A percentile compares a stretch with the other conserved stretches of the same genome.
Conservation (phyloP, 2,113 vertebrate genomes). For the Pelmatolapia mariae region DNA sequence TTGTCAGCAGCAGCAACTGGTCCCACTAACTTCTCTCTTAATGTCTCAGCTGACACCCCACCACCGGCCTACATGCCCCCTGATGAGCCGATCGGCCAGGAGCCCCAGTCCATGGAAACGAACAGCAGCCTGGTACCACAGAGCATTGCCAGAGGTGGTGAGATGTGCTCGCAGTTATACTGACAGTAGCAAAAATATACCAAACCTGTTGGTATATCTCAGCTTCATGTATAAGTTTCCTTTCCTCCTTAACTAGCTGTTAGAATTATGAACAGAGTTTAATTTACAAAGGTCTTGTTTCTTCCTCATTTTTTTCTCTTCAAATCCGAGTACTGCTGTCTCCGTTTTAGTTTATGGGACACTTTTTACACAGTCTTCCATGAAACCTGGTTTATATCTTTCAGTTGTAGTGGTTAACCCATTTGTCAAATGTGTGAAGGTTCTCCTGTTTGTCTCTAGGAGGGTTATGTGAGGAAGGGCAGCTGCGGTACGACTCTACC, state of each 20-base stretch:
- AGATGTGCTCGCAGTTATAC: neutral
- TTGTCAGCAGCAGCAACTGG: conserved; percentile 57
- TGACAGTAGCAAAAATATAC: neutral
- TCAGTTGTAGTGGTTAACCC: neutral
- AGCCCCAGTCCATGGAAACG: conserved; percentile 94
- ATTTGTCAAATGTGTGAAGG: neutral
- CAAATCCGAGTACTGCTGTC: neutral
- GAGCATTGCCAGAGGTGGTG: conserved; percentile 88
- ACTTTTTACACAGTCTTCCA: neutral
- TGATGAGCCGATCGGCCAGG: conserved; percentile 91
- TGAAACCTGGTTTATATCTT: neutral
- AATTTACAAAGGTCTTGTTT: neutral
- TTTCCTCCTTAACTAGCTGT: neutral
- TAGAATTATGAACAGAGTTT: neutral
- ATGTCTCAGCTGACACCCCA: conserved; percentile 88
- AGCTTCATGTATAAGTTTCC: neutral
- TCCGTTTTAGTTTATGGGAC: neutral
- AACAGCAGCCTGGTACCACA: conserved; percentile 86
- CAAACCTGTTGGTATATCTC: neutral
- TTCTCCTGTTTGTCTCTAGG: neutral
- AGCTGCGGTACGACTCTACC: neutral
- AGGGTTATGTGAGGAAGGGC: neutral
- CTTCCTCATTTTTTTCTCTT: neutral
- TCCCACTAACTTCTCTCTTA: conserved; percentile 44
- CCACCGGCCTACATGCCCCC: conserved; percentile 98